A percentile compares a stretch with the other conserved stretches of the same genome.
phyloP scores from a whole-genome alignment of 30 jellyfish, hydroid and myxozoan species.

The Phacellophora camtschatica region DNA sequence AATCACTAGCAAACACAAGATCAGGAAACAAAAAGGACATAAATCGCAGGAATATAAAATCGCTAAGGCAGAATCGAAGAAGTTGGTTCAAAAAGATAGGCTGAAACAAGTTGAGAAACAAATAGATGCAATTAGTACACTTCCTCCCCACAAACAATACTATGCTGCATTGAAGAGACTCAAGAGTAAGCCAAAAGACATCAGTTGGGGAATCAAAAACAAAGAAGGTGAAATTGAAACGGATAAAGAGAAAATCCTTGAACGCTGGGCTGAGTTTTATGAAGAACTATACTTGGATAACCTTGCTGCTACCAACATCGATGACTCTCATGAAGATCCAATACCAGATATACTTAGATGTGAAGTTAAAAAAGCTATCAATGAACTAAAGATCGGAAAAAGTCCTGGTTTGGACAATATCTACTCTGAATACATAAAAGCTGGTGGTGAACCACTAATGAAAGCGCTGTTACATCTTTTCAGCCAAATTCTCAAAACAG shows the following conservation, averaged over 20 bases:
- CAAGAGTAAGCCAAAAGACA: background rate
- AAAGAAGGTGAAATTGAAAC: background rate
- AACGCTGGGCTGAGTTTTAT: constrained; percentile 15
- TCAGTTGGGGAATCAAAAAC: constrained; percentile 38
- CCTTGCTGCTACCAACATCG: background rate
- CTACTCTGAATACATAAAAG: background rate
- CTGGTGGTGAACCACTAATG: constrained; percentile 16
- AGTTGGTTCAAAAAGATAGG: background rate
- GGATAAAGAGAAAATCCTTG: background rate
- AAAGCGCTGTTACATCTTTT: background rate
- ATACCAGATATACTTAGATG: background rate
- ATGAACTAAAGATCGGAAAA: background rate
- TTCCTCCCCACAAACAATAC: constrained; percentile 16
- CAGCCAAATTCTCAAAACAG: background rate
- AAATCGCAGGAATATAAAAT: background rate
- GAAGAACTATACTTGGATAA: background rate
- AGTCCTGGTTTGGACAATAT: constrained; percentile 14
- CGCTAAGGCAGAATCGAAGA: constrained; percentile 3
- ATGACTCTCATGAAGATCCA: constrained; percentile 1
- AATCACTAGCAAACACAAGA: background rate
- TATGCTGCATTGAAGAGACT: background rate
- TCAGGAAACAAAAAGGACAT: background rate
- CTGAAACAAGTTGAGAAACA: background rate
- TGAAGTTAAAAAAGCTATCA: background rate
- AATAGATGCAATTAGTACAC: background rate